Evolutionary conservation across 2,888 invertebrate genomes (phyloP), one percentile per base, ranked within the genome.

Genomic region (Caenorhabditis sinica): DNA sequence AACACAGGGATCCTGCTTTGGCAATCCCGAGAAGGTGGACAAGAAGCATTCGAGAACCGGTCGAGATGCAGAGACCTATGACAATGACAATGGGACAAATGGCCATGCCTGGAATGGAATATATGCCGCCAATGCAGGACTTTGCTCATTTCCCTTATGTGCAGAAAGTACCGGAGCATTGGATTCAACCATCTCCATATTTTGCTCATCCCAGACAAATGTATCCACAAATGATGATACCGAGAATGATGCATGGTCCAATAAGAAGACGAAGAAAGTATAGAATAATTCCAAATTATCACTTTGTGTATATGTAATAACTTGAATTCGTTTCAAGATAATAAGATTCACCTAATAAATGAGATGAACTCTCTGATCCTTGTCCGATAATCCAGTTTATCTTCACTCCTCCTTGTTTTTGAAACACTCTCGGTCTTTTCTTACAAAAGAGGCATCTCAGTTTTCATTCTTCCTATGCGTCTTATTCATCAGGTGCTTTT

Each of bases 1-100:
- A 88, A 58, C 58, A 81, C 25, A 49, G 87, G 49, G 86, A 86
- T 77, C 86, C 87, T 13, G 80, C 72, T 28, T 73, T 85, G 74
- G 56, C 58, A 40, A 82, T 82, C 30, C 83, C 83, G 20, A 49
- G 83, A 69, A 79, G 77, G 30, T 75, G 75, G 75, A 66, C 68
- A 23, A 68, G 82, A 82, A 75, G 77, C 40, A 71, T 71, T 33
- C 77, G 58, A 30, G 63, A 69, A 71, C 71, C 77, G 69, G 76
- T 77, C 25, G 69, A 51, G 15, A 49, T 77, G 61, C 49, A 61
- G 40, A 61, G n/a, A 51, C 36, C 33, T 1, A 33, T 25, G 61
- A 33, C 23, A 25, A 63, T 5, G 20, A 28, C 20, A 30, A 43
- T 6, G 23, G 49, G 60, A 36, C 17, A 76, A 2, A 66, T 65